Base-by-base conservation (phyloP, 2,888 invertebrate species). In the Ophioninae sp. region DNA sequence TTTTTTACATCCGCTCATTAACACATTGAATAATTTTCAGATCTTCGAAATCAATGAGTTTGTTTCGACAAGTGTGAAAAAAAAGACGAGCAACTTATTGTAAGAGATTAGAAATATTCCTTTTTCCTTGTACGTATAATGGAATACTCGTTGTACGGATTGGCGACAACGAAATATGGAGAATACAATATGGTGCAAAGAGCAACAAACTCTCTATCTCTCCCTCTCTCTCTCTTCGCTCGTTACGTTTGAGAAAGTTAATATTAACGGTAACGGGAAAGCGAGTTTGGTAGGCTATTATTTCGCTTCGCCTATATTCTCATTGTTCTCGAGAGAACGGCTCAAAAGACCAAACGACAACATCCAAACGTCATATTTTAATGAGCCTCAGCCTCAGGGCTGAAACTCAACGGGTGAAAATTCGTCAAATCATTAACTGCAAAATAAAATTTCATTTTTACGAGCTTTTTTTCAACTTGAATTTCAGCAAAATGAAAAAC, bases 191-290 rank as follows among this genome's bases (percentile, higher is more conserved):
- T 51, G 13, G 13, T 51, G 17, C 13, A 0, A 51, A 51, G 23
- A 68, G 68, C 51, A 51, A 23, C 41, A 37, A 61, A 17, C 59
- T 67, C 67, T 51, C 44, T 51, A 10, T 13, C 44, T 51, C 51
- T 17, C 51, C 13, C 51, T 17, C 5, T 51, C 51, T 51, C 13
- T 51, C 51, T 13, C 58, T 30, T 56, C 51, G 83, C 83, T 83
- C 83, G 79, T 83, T 83, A 79, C 72, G 67, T 76, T 76, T 71
- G 79, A 79, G 83, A 79, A 83, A 83, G 83, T 79, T 69, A 79
- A 72, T 71, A 61, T 63, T 23, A 72, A 65, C 61, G 41, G 20
- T 30, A 58, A 39, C 22, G 59, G 67, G 79, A 56, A 65, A 76
- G 67, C 79, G 72, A 76, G 76, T 67, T 76, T 71, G 71, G 56